Evolutionary conservation across 2,888 invertebrate species (phyloP).

Genomic region (Drosophila gaucha): DNA sequence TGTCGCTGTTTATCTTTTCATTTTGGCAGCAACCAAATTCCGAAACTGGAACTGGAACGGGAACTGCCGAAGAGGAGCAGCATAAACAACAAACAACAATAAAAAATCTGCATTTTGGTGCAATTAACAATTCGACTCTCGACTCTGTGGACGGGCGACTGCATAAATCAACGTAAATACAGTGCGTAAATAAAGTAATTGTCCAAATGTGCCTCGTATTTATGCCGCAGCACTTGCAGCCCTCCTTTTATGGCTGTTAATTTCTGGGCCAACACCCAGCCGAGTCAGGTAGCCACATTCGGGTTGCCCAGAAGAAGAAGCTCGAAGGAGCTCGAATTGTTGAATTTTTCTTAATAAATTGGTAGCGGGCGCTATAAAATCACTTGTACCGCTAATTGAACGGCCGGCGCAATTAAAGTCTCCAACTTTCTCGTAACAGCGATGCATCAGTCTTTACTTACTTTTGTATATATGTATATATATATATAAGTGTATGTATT

Average conservation of each 20-base stretch:
- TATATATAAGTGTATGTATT: constrained; percentile 4
- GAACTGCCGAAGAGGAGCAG: constrained; percentile 1
- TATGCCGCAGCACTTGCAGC: constrained; percentile 37
- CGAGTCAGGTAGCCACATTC: constrained; percentile 24
- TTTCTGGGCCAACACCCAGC: constrained; percentile 74
- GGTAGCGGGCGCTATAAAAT: constrained; percentile 68
- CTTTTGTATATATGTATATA: not conserved
- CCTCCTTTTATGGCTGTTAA: constrained; percentile 52
- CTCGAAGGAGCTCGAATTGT: not conserved
- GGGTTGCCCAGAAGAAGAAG: constrained; percentile 12
- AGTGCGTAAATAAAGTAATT: constrained; percentile 81
- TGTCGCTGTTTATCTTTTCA: constrained; percentile 71
- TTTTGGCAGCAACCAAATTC: constrained; percentile 47
- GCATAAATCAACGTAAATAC: constrained; percentile 75
- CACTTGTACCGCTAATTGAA: constrained; percentile 77
- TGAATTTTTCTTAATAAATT: constrained; percentile 35
- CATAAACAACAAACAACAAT: not conserved
- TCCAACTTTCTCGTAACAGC: constrained; percentile 60
- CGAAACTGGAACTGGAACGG: constrained; percentile 36
- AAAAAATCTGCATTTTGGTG: constrained; percentile 67
- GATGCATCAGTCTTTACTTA: constrained; percentile 25
- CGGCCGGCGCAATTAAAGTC: constrained; percentile 61
- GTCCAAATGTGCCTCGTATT: constrained; percentile 54
- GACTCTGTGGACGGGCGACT: constrained; percentile 31
- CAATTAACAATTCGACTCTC: constrained; percentile 70